Conservation (phyloP, 35 echinoderm and acorn worm genomes). For the Diadema setosum region DNA sequence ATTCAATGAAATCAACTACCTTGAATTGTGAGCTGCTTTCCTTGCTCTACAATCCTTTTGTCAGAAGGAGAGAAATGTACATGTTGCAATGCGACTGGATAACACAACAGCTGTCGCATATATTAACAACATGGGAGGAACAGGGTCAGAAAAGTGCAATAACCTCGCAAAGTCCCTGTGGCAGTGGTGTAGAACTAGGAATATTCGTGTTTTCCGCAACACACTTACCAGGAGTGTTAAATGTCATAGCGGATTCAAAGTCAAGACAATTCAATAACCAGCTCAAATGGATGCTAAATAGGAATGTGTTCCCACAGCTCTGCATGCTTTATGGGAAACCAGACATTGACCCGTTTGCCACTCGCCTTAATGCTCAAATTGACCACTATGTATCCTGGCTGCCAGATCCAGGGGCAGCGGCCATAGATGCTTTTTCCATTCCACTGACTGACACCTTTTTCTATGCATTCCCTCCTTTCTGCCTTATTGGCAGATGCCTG, state of each 20-base stretch:
- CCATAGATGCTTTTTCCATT: conserved; percentile 31
- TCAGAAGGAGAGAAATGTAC: background rate
- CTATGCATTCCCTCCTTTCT: conserved; percentile 69
- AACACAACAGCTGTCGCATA: conserved; percentile 36
- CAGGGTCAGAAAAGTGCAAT: no score
- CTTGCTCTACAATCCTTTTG: conserved; percentile 43
- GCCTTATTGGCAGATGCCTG: conserved; percentile 24
- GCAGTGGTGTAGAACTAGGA: conserved; percentile 43
- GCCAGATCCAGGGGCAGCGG: conserved; percentile 45
- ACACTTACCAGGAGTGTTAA: conserved; percentile 50
- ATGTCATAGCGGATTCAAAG: conserved; percentile 32
- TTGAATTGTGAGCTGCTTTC: conserved; percentile 59
- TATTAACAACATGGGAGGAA: no score
- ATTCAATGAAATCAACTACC: conserved; percentile 61
- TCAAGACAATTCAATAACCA: conserved; percentile 59
- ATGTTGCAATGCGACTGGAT: conserved; percentile 37
- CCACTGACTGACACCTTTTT: conserved; percentile 2
- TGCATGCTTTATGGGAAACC: background rate
- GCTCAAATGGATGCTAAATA: conserved; percentile 52
- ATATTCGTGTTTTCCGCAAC: conserved; percentile 25
- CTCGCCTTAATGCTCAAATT: conserved; percentile 40
- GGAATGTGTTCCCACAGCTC: no score
- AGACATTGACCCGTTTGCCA: conserved; percentile 71
- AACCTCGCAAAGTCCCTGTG: conserved; percentile 8
- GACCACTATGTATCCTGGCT: conserved; percentile 78